These are phyloP conservation scores for Periophthalmus magnuspinnatus DNA, from an alignment of 2,797 vertebrate species.

Conservation along the genomic window DNA sequence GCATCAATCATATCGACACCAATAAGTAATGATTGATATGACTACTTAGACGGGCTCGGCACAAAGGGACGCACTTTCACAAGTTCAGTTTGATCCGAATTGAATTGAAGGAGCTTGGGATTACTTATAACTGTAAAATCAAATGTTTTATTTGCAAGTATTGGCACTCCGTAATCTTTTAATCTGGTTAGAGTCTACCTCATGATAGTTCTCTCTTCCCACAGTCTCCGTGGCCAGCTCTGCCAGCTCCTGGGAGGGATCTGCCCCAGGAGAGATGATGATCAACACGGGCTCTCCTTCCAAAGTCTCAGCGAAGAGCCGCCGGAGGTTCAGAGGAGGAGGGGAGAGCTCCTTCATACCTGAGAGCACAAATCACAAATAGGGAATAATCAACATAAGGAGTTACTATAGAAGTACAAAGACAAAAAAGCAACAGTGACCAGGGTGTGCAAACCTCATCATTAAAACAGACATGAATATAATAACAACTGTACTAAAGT, in stretches of 20 bases:
- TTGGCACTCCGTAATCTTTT: slow-evolving; percentile 12
- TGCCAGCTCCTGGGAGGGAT: slow-evolving; percentile 95
- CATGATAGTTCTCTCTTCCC: slow-evolving; percentile 86
- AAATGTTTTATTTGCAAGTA: slow-evolving; percentile 4
- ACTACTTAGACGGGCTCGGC: slow-evolving; percentile 2
- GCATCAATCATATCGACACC: neutral
- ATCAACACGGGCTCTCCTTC: slow-evolving; percentile 92
- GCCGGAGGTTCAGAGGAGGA: slow-evolving; percentile 88
- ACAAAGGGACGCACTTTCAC: neutral
- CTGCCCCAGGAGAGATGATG: slow-evolving; percentile 95
- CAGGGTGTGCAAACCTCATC: neutral
- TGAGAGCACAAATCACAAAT: slow-evolving; percentile 51
- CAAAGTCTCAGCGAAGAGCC: slow-evolving; percentile 87
- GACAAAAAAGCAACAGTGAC: neutral
- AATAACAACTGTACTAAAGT: no score
- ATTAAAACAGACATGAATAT: no score
- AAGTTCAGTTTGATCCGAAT: slow-evolving; percentile 8
- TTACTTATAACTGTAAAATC: neutral
- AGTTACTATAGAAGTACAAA: neutral
- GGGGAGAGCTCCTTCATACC: slow-evolving; percentile 93
- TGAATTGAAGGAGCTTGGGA: neutral
- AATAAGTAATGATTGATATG: slow-evolving; percentile 4
- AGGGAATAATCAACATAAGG: slow-evolving; percentile 9
- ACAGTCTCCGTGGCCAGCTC: slow-evolving; percentile 88
- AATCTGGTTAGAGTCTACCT: slow-evolving; percentile 73